A percentile compares a stretch with the other conserved stretches of the same genome.
phyloP scores from a whole-genome alignment of 2,113 vertebrate species.

The Cervus canadensis region DNA sequence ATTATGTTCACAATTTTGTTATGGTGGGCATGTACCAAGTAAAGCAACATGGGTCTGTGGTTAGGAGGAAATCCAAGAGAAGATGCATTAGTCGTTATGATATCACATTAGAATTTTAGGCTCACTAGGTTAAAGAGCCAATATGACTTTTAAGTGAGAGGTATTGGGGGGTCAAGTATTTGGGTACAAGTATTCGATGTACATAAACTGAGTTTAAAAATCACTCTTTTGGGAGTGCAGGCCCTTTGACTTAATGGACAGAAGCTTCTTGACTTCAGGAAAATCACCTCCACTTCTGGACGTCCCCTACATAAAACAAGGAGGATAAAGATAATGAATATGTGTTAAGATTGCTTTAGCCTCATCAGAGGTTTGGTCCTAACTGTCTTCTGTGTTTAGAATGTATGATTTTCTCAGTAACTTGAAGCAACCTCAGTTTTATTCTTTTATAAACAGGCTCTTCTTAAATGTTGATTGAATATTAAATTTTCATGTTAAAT shows the following conservation, averaged over 20 bases:
- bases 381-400: neutral
- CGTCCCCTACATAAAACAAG: neutral
- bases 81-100: neutral
- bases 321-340: neutral
- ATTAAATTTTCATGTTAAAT: neutral
- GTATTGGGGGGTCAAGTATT: neutral
- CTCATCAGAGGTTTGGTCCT: neutral
- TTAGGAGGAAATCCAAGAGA: neutral
- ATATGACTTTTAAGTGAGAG: neutral
- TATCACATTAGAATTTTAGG: neutral
- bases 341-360: neutral
- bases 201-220: neutral
- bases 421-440: neutral
- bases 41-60: neutral
- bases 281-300: neutral
- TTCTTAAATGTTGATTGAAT: conserved; percentile 7
- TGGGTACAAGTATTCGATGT: neutral
- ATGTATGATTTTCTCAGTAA: neutral
- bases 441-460: neutral
- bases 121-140: neutral
- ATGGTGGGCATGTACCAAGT: neutral
- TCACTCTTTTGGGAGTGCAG: neutral
- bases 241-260: neutral
- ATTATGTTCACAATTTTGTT: neutral
- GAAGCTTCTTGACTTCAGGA: neutral